phyloP scores from a whole-genome alignment of 2,797 vertebrate species.

The Schizopygopsis malacanthus region DNA sequence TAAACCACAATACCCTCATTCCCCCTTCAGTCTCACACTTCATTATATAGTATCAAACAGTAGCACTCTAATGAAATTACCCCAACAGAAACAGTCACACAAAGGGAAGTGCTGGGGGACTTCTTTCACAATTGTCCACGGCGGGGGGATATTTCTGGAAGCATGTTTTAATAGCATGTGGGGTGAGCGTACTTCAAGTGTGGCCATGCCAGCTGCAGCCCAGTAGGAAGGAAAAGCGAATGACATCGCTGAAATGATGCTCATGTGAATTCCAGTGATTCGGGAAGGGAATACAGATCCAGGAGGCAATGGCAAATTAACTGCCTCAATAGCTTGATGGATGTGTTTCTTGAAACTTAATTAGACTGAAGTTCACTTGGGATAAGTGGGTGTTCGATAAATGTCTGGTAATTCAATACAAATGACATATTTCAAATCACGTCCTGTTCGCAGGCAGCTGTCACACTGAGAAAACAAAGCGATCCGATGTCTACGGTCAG shows the following conservation, averaged over 20 bases:
- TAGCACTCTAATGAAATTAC: slow-evolving; percentile 51
- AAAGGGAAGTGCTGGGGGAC: slow-evolving; percentile 47
- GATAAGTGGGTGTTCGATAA: slow-evolving; percentile 82
- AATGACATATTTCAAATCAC: slow-evolving; percentile 73
- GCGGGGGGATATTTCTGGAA: slow-evolving; percentile 50
- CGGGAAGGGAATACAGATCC: slow-evolving; percentile 67
- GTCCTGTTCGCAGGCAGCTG: slow-evolving; percentile 61
- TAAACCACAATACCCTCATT: background rate
- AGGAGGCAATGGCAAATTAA: slow-evolving; percentile 73
- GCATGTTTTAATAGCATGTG: slow-evolving; percentile 61
- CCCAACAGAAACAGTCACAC: slow-evolving; percentile 41
- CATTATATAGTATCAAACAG: slow-evolving; percentile 43
- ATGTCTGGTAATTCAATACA: slow-evolving; percentile 75
- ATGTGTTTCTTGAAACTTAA: slow-evolving; percentile 84
- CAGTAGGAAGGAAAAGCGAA: slow-evolving; percentile 55
- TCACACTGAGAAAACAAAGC: slow-evolving; percentile 54
- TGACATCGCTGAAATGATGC: slow-evolving; percentile 53
- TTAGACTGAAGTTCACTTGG: slow-evolving; percentile 80
- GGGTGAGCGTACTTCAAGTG: slow-evolving; percentile 50
- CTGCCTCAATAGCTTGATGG: slow-evolving; percentile 79
- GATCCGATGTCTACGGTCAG: slow-evolving; percentile 25
- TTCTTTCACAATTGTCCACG: slow-evolving; percentile 53
- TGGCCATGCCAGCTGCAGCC: slow-evolving; percentile 56
- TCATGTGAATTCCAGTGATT: slow-evolving; percentile 64
- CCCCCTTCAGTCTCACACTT: slow-evolving; percentile 30